Base-by-base conservation (phyloP, 2,113 vertebrate genomes). In the Porphyrio hochstetteri region DNA sequence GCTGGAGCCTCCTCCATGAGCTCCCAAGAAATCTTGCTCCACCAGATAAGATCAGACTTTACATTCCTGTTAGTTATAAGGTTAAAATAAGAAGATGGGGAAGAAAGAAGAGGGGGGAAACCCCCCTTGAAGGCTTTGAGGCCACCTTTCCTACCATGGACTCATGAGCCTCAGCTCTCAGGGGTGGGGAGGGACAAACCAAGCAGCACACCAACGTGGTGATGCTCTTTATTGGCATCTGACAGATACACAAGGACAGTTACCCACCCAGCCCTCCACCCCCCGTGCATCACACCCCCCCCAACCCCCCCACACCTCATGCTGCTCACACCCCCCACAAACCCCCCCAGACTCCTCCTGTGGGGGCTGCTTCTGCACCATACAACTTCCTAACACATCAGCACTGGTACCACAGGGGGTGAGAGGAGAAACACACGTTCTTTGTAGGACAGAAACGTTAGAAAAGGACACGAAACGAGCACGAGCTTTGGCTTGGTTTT, bases 161-260 rank as follows among this genome's bases (percentile, higher is more conserved):
- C 10, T 38, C n/a, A 5, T 40, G 11, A 59, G n/a, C 5, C 31
- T 40, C 11, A n/a, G 2, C 13, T 6, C 13, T 10, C 13, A n/a
- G 24, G n/a, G 15, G 3, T 53, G 4, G 5, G 1, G 3, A 5
- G 25, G 13, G 15, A 29, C 20, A 64, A 36, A 80, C 0, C 17
- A 13, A 13, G 75, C 28, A 4, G 50, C 24, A 28, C 83, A 0
- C 10, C 5, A 2, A 21, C 5, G 3, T 44, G 31, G 46, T 10
- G 92, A 96, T 82, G 93, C 90, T 96, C 74, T 96, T 97, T 97
- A 97, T 96, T 97, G 90, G 93, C 92, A 93, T 71, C 91, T 5
- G 11, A 82, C 20, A 3, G 78, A 67, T 94, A 97, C 93, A 94
- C 86, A 86, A 63, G 53, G 95, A 94, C 92, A 93, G 19, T 36